These are phyloP conservation scores for Meiosimyza decipiens DNA, from an alignment of 2,888 invertebrate species.

Conservation along the genomic window DNA sequence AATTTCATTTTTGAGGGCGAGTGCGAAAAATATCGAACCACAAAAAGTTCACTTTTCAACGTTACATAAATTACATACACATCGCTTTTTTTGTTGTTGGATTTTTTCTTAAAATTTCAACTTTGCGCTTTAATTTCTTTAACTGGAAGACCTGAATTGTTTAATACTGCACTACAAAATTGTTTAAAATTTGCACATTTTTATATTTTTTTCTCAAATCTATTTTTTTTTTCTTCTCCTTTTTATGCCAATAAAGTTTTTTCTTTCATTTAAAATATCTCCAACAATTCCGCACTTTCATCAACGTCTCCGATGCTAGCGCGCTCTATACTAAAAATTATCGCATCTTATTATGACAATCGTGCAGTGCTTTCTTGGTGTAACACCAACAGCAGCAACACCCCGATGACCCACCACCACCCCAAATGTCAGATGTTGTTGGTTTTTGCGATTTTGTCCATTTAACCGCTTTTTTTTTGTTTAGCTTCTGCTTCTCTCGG, in stretches of 20 bases:
- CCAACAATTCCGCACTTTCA: neutral
- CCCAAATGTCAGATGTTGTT: no score
- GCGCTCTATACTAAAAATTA: slow-evolving; percentile 45
- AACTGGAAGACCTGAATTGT: slow-evolving; percentile 3
- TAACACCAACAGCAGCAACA: slow-evolving; percentile 1
- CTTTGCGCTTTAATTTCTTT: neutral
- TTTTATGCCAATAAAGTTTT: neutral
- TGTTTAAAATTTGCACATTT: no score
- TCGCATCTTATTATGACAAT: slow-evolving; percentile 47
- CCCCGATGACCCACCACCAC: neutral
- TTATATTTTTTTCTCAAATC: neutral
- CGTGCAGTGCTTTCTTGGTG: neutral
- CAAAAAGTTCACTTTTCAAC: no score
- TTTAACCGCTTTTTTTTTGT: no score
- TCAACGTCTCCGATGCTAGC: slow-evolving; percentile 30
- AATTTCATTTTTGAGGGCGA: slow-evolving; percentile 19
- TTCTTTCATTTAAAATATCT: neutral
- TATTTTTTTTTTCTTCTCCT: neutral
- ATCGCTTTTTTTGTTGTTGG: neutral
- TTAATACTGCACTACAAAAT: neutral
- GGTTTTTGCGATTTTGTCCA: no score
- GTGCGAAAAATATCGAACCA: no score
- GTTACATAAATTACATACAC: no score
- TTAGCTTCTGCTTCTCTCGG: no score
- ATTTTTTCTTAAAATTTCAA: neutral